phyloP scores from a whole-genome alignment of 2,797 vertebrate species.

The Liparis tanakae region DNA sequence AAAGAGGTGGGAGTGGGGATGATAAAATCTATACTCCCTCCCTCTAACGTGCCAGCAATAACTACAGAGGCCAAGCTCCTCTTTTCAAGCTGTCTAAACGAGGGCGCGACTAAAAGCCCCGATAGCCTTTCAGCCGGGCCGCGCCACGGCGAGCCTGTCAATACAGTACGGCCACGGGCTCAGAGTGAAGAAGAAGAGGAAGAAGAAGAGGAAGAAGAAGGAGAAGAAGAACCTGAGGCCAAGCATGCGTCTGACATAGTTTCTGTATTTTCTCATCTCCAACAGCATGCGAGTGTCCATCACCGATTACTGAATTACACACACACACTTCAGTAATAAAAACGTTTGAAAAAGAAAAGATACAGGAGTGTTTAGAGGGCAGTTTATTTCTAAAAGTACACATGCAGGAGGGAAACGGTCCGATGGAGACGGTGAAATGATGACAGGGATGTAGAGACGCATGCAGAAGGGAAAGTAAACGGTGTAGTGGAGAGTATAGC shows the following conservation, averaged over 20 bases:
- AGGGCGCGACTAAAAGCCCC: conserved; percentile 70
- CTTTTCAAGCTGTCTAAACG: conserved; percentile 75
- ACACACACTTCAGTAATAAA: neutral
- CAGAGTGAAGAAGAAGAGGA: conserved; percentile 19
- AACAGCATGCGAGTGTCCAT: conserved; percentile 32
- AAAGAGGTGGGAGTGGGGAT: conserved; percentile 57
- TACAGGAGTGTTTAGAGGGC: conserved; percentile 20
- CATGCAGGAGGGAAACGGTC: conserved; percentile 32
- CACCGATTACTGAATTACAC: conserved; percentile 56
- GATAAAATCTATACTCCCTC: conserved; percentile 79
- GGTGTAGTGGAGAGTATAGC: conserved; percentile 10
- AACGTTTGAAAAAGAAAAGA: conserved; percentile 39
- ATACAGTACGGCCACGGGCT: conserved; percentile 63
- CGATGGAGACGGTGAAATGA: conserved; percentile 26
- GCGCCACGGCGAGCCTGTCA: conserved; percentile 58
- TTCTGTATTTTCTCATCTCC: conserved; percentile 46
- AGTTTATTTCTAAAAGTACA: conserved; percentile 54
- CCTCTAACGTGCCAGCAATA: conserved; percentile 69
- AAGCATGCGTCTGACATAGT: conserved; percentile 38
- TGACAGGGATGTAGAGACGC: neutral
- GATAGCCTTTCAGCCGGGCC: conserved; percentile 64
- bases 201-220: neutral
- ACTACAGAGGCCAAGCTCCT: conserved; percentile 70
- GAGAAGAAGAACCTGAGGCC: conserved; percentile 34
- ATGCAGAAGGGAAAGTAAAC: conserved; percentile 4